Evolutionary conservation across 2,888 invertebrate genomes (phyloP), one percentile per base, ranked within the genome.

Genomic region (Dioctria linearis): DNA sequence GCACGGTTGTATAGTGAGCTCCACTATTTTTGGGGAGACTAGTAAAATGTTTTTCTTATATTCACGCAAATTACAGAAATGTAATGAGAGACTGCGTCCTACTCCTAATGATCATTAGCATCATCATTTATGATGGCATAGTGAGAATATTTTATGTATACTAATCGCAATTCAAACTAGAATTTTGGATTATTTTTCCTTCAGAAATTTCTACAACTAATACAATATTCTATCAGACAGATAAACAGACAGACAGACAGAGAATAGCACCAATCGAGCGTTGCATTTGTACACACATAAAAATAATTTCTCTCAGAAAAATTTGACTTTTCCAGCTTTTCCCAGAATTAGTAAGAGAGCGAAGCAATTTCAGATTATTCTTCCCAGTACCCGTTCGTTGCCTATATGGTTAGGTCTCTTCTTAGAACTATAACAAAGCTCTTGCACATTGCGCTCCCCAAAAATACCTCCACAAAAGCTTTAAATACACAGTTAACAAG

Each of bases 11-110:
- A 25, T 25, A 25, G 25, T 25, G 54, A 73, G 76, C 49, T 63
- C 76, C 76, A 76, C 76, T 76, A 76, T 76, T 76, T 76, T 76
- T 63, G 76, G 59, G 25, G 25, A 2, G 76, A 76, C 76, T 76
- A 25, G 73, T 76, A 49, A 76, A 76, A 76, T 25, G 0, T 25
- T 25, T 25, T 25, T 25, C 25, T 25, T 25, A 25, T 25, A 25
- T 25, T 25, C 25, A 25, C 25, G 2, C 25, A 25, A 25, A 63
- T 63, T 63, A 49, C 63, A 76, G 46, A 25, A 25, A 25, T 5
- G 49, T 49, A 61, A 25, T 25, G 76, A n/a, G 76, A 76, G 63
- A 63, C 61, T 63, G 76, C 76, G 76, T 63, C 76, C 61, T 49
- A 76, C 63, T 76, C 63, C 2, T 25, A 25, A 25, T 25, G 25